A percentile compares a stretch with the other conserved stretches of the same genome.
These are phyloP conservation scores for Sitta europaea DNA, from an alignment of 2,113 vertebrate species.

Conservation along the genomic window DNA sequence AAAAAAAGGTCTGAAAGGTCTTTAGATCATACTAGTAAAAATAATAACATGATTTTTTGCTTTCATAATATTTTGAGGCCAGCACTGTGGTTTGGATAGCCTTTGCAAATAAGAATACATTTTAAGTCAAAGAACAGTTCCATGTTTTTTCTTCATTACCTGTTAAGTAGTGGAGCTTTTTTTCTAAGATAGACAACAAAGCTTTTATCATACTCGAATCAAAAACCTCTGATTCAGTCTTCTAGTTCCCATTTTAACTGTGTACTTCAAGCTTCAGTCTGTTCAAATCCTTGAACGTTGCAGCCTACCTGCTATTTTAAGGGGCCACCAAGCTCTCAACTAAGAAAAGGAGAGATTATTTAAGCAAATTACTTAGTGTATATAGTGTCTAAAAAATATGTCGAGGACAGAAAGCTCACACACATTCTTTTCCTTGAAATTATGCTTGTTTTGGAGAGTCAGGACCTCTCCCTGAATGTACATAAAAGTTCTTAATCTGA, in stretches of 20 bases:
- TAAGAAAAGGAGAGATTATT: constrained; percentile 15
- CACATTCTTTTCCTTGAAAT: not conserved
- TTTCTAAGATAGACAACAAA: not conserved
- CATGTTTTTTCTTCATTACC: not conserved
- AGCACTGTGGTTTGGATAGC: not conserved
- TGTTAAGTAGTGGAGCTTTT: not conserved
- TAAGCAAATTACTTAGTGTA: not conserved
- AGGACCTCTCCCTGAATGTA: not conserved
- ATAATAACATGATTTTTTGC: not conserved
- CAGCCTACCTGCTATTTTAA: constrained; percentile 2
- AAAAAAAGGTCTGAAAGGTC: not conserved
- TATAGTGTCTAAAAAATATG: not conserved
- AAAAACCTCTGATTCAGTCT: not conserved
- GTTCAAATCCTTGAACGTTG: not conserved
- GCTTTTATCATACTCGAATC: not conserved
- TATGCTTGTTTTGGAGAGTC: not conserved
- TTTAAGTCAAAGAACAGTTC: not conserved
- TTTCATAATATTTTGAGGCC: not conserved
- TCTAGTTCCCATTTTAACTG: not conserved
- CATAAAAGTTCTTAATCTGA: not conserved
- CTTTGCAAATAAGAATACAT: not conserved
- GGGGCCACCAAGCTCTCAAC: not conserved
- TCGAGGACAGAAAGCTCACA: not conserved
- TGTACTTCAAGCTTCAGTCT: not conserved
- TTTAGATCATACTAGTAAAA: not conserved